Evolutionary conservation across 2,797 vertebrate species (phyloP).

Genomic region (Tenualosa thibaudeaui): DNA sequence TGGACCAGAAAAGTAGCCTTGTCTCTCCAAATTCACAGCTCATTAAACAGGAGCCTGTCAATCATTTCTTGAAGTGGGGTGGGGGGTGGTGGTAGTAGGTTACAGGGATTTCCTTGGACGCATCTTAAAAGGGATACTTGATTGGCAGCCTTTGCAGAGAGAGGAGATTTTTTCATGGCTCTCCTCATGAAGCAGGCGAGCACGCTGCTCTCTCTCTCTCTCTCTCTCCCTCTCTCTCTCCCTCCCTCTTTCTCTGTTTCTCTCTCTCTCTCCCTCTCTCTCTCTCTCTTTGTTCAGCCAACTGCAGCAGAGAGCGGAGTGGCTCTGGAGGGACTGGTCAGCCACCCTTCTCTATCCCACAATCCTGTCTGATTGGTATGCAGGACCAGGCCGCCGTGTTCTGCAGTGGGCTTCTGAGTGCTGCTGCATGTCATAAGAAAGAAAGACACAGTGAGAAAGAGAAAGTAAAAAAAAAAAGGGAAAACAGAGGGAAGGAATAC

Average conservation of each 20-base stretch:
- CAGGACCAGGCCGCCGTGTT: slow-evolving; percentile 65
- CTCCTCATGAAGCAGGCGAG: not conserved
- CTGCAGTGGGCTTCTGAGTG: slow-evolving; percentile 75
- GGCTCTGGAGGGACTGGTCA: slow-evolving; percentile 17
- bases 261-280: too few species aligned
- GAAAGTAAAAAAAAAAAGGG: slow-evolving; percentile 39
- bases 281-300: not conserved
- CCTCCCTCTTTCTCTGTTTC: not conserved
- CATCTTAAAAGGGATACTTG: not conserved
- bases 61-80: not conserved
- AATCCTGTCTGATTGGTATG: slow-evolving; percentile 69
- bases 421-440: slow-evolving; percentile 62
- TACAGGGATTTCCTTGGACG: not conserved
- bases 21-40: not conserved
- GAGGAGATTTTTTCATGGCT: not conserved
- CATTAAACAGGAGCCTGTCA: not conserved
- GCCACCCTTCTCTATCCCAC: not conserved
- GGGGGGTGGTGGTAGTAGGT: not conserved
- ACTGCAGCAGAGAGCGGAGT: slow-evolving; percentile 43
- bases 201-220: not conserved
- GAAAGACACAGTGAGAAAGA: slow-evolving; percentile 65
- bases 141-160: not conserved
- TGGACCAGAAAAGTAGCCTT: not conserved
- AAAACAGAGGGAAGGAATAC: slow-evolving; percentile 63
- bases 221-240: too few species aligned